These are phyloP conservation scores for Yponomeuta malinellus DNA, from an alignment of 2,888 invertebrate genomes.

Conservation along the genomic window DNA sequence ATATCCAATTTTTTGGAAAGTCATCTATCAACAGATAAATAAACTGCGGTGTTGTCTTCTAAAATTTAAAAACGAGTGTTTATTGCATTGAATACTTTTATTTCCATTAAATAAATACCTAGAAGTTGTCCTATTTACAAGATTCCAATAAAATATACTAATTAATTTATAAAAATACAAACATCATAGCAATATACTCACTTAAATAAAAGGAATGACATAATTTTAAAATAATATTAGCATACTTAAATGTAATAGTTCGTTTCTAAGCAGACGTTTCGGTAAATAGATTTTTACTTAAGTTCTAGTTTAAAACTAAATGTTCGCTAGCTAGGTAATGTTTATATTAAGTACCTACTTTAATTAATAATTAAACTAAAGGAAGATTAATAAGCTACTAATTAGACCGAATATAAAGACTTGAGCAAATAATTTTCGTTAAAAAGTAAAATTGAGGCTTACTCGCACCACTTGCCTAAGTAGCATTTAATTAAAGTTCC, in stretches of 20 bases:
- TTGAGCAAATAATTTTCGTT: not conserved
- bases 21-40: no score
- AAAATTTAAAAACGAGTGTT: no score
- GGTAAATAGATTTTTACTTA: not conserved
- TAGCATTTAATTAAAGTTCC: no score
- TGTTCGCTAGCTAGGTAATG: not conserved
- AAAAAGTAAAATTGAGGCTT: not conserved
- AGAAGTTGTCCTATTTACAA: not conserved
- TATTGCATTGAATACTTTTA: conserved; percentile 4
- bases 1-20: no score
- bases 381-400: not conserved
- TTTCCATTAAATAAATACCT: not conserved
- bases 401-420: not conserved
- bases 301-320: not conserved
- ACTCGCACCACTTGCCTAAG: no score
- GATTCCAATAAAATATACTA: conserved; percentile 1
- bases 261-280: no score
- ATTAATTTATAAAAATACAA: conserved; percentile 4
- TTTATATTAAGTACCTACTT: not conserved
- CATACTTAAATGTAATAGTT: no score
- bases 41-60: no score
- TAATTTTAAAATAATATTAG: not conserved
- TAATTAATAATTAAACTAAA: not conserved
- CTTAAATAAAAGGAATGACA: conserved; percentile 11
- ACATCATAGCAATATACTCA: conserved; percentile 6